Base-by-base conservation (phyloP, 2,797 vertebrate genomes). In the Cirrhinus molitorella region DNA sequence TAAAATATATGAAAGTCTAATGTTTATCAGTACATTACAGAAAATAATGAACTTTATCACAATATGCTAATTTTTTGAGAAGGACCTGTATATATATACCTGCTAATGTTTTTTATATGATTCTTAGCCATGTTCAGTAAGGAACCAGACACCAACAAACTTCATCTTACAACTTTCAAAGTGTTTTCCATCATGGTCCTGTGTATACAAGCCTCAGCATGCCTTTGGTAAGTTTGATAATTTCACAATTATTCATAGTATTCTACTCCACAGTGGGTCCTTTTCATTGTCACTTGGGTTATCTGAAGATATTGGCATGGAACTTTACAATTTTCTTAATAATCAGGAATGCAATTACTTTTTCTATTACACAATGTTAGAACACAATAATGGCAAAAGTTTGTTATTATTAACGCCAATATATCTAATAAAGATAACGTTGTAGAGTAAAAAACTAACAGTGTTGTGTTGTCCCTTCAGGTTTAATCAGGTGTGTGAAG, bases 91-190 rank as follows among this genome's bases (percentile, higher is more conserved):
- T n/a, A 19, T 5, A 63, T 67, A 47, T 6, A 47, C 37, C 65
- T 37, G 28, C 19, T 12, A 13, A 51, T 72, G 40, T 31, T 65
- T 73, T 66, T 53, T 66, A 10, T 68, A 49, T 77, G 43, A 25
- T 81, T 68, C 25, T n/a, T 68, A 88, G 87, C 75, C 28, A 82
- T 61, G 21, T 86, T 88, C 51, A 59, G 17, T 49, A 86, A 84
- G 45, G 78, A 86, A 72, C 87, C 82, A 40, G 87, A 88, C 21
- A 74, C 65, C 74, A 88, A 88, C 75, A 88, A 88, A 77, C 59
- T 86, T 34, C 49, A 82, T 57, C 73, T 88, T 21, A 40, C 79
- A 12, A 37, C n/a, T 23, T 55, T 86, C 19, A 84, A 82, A 17
- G 71, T 61, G 13, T 73, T 84, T 21, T 82, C 66, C 34, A 79